Evolutionary conservation across 2,888 invertebrate species (phyloP), one percentile per base, ranked within the genome.

Genomic region (Trachelus troglodyta): DNA sequence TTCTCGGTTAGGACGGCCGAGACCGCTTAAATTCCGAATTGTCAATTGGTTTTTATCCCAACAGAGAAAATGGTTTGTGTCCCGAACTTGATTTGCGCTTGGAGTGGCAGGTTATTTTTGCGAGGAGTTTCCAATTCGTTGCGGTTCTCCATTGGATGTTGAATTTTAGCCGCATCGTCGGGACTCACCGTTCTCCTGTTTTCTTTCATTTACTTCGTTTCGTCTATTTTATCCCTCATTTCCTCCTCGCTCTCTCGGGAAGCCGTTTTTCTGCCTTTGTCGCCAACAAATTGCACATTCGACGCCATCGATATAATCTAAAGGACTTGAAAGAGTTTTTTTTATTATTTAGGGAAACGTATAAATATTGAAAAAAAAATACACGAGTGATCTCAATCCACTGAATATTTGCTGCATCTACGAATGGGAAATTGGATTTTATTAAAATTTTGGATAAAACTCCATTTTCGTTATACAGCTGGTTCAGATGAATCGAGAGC

Each of bases 81-180:
- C 79, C 81, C 79, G 78, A 83, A 83, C 81, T 84, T 80, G 83
- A 84, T 85, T 84, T 82, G 79, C 80, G 71, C 81, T 81, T 79
- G 76, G 81, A 83, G 80, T 83, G 84, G 79, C 82, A 82, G 84
- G 82, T 83, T 86, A 86, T 86, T 85, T 85, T 85, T 81, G 81
- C 75, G 74, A 15, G n/a, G 80, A 75, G 75, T 73, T 69, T 56
- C 23, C 40, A 23, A 56, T 56, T 56, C 40, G 23, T 4, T 56
- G 40, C 15, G 40, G 40, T 56, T 23, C 40, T 23, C 40, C 40
- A 56, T 23, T 56, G 40, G 40, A 56, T 15, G 23, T 56, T 56
- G 40, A 56, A 56, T 56, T 56, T 23, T 56, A 56, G 40, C 40
- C 40, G 40, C 40, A 23, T 56, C 40, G 2, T 56, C 40, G 40